These are phyloP conservation scores for Tenthredo distinguenda DNA, from an alignment of 2,888 invertebrate genomes.

Conservation along the genomic window DNA sequence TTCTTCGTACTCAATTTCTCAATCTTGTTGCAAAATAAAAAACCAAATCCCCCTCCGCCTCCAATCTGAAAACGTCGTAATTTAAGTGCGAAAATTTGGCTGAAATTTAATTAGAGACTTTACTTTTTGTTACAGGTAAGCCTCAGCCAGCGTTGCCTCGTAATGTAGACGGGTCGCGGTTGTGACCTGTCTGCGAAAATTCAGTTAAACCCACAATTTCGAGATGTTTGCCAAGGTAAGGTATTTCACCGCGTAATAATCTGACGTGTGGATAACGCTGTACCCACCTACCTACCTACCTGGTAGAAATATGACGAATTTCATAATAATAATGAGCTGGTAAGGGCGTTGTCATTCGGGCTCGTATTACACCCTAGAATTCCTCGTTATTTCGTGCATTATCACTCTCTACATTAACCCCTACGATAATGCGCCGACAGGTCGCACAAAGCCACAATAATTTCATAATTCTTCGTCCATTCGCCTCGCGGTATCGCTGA, in stretches of 20 bases:
- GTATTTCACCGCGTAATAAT: slow-evolving; percentile 32
- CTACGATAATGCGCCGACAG: neutral
- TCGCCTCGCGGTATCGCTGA: neutral
- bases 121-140: slow-evolving; percentile 67
- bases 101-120: slow-evolving; percentile 16
- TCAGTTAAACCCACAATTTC: slow-evolving; percentile 23
- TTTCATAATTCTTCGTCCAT: neutral
- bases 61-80: neutral
- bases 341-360: slow-evolving; percentile 10
- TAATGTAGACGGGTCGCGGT: slow-evolving; percentile 12
- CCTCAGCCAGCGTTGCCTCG: neutral
- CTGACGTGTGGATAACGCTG: slow-evolving; percentile 30
- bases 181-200: neutral
- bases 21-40: neutral
- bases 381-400: slow-evolving; percentile 38
- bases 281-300: neutral
- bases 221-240: slow-evolving; percentile 41
- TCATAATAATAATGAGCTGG: slow-evolving; percentile 3
- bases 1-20: neutral
- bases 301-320: slow-evolving; percentile 38
- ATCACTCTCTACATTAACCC: neutral
- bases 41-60: neutral
- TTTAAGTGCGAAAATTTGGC: neutral
- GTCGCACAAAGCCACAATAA: neutral
- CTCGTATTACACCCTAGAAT: slow-evolving; percentile 17